phyloP scores from a whole-genome alignment of 2,888 invertebrate genomes.

The Hydroisotoma schaefferi region DNA sequence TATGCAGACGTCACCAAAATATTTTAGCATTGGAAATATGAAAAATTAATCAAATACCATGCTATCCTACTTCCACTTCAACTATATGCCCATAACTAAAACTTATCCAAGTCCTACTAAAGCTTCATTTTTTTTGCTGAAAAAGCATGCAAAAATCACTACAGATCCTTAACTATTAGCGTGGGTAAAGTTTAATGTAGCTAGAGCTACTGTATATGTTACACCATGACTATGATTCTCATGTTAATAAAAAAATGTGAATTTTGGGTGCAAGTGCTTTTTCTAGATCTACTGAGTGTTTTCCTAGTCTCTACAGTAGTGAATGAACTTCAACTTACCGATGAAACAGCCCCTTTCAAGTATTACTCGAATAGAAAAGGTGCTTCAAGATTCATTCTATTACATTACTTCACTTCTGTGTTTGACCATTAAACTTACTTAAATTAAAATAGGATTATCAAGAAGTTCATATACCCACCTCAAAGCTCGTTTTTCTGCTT shows the following conservation, averaged over 20 bases:
- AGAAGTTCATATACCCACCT: background rate
- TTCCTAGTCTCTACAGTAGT: constrained; percentile 23
- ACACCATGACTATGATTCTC: background rate
- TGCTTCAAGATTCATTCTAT: constrained; percentile 1
- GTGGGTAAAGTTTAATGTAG: too few relatives aligned
- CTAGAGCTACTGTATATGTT: too few relatives aligned
- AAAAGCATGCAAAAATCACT: too few relatives aligned
- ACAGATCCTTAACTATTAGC: too few relatives aligned
- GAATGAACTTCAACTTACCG: background rate
- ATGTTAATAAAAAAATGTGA: background rate
- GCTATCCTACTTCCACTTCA: too few relatives aligned
- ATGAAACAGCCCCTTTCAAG: constrained; percentile 14
- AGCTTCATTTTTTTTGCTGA: too few relatives aligned
- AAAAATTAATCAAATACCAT: too few relatives aligned
- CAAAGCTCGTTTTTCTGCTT: background rate
- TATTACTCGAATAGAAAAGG: constrained; percentile 39
- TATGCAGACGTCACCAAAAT: too few relatives aligned
- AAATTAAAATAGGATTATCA: background rate
- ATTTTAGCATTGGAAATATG: too few relatives aligned
- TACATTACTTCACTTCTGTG: background rate
- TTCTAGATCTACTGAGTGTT: constrained; percentile 23
- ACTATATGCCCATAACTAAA: too few relatives aligned
- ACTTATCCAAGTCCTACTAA: too few relatives aligned
- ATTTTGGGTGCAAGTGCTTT: constrained; percentile 12
- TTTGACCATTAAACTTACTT: background rate